Evolutionary conservation across 2,888 invertebrate genomes (phyloP).

Genomic region (Tiliacea aurago): DNA sequence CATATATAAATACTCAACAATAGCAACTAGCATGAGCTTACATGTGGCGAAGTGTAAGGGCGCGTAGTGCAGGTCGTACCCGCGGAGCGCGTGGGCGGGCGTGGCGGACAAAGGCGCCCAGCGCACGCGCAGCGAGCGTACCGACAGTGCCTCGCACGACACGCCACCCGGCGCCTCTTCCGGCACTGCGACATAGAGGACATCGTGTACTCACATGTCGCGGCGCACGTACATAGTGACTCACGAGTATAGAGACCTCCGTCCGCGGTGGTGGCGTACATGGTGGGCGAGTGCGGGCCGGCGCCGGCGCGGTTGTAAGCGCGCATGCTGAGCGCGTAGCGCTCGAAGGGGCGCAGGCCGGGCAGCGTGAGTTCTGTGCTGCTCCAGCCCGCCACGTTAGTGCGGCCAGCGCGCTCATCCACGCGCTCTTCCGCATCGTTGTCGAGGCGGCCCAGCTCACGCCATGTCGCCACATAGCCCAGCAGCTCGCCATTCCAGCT

Average conservation of each 20-base stretch:
- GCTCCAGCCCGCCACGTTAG: constrained; percentile 92
- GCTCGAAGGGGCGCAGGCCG: constrained; percentile 93
- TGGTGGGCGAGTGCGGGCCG: constrained; percentile 93
- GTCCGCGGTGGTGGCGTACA: constrained; percentile 94
- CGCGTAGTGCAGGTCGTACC: constrained; percentile 95
- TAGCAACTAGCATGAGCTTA: constrained; percentile 59
- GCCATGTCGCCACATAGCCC: constrained; percentile 93
- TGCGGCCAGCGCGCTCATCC: constrained; percentile 65
- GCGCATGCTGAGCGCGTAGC: constrained; percentile 94
- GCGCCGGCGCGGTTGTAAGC: constrained; percentile 95
- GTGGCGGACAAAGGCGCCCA: constrained; percentile 91
- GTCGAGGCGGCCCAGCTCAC: constrained; percentile 69
- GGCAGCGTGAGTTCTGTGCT: constrained; percentile 91
- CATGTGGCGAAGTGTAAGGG: constrained; percentile 79
- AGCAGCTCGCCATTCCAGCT: constrained; percentile 94
- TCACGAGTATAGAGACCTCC: constrained; percentile 88
- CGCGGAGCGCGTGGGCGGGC: constrained; percentile 92
- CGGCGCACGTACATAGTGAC: neutral
- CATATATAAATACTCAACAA: neutral
- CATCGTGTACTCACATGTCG: neutral
- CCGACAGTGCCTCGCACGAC: constrained; percentile 92
- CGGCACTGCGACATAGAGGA: constrained; percentile 88
- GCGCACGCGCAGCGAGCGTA: constrained; percentile 93
- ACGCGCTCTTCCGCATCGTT: constrained; percentile 70
- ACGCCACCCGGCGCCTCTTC: constrained; percentile 93